These are phyloP conservation scores for Sinocyclocheilus rhinocerous DNA, from an alignment of 2,113 vertebrate species.

Conservation along the genomic window DNA sequence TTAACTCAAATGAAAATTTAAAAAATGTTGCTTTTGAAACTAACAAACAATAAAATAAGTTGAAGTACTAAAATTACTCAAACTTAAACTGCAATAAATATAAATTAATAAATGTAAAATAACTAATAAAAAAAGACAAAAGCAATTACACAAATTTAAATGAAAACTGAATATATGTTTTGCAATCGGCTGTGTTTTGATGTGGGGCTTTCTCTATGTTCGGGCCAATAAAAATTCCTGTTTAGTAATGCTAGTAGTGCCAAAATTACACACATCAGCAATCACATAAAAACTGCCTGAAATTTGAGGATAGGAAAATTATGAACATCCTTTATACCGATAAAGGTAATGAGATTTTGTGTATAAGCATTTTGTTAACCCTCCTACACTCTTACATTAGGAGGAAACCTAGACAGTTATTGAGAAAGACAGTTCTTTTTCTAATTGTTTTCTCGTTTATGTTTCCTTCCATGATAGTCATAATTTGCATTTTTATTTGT, in stretches of 20 bases:
- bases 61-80: no score
- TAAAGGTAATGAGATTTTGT: slow-evolving; percentile 1
- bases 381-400: background rate
- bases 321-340: background rate
- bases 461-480: background rate
- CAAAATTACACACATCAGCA: background rate
- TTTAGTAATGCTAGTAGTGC: background rate
- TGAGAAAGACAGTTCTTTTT: background rate
- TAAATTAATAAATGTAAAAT: no score
- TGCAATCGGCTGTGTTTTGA: no score
- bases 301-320: background rate
- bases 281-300: background rate
- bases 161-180: no score
- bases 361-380: background rate
- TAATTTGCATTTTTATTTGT: slow-evolving; percentile 19
- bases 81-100: no score
- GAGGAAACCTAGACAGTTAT: slow-evolving; percentile 13
- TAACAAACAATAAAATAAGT: background rate
- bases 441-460: slow-evolving; percentile 14
- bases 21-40: background rate
- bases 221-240: background rate
- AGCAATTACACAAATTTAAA: no score
- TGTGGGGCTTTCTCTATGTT: background rate
- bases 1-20: background rate
- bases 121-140: no score